Evolutionary conservation across 37 sponge, comb jelly and placozoan species (phyloP).

Genomic region (Hormiphora californensis): DNA sequence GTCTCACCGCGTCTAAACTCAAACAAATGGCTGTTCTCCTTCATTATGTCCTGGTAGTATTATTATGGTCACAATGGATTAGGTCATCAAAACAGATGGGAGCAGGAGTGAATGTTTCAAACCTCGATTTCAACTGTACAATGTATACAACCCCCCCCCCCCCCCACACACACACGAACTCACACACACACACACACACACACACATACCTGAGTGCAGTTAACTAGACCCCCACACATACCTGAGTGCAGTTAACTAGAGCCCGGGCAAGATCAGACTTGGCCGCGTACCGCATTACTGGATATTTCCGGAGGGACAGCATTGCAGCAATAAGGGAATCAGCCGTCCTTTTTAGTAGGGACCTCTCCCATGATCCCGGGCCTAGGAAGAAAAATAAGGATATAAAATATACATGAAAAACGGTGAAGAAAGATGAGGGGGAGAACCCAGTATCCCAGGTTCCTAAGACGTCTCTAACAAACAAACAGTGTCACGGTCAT

Average conservation of each 20-base stretch:
- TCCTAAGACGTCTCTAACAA: too few relatives aligned
- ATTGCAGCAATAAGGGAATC: conserved; percentile 76
- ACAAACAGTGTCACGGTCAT: too few relatives aligned
- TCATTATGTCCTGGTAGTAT: conserved; percentile 56
- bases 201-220: neutral
- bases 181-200: too few relatives aligned
- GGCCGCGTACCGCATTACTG: conserved; percentile 70
- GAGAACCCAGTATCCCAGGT: too few relatives aligned
- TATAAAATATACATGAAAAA: neutral
- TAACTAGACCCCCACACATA: neutral
- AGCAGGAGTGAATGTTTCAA: too few relatives aligned
- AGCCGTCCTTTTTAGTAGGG: conserved; percentile 52
- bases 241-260: conserved; percentile 23
- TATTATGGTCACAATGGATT: neutral
- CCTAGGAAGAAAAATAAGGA: conserved; percentile 57
- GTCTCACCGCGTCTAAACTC: conserved; percentile 66
- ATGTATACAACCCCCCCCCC: too few relatives aligned
- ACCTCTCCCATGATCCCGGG: conserved; percentile 60
- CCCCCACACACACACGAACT: too few relatives aligned
- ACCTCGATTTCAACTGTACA: too few relatives aligned
- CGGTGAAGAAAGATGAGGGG: conserved; percentile 71
- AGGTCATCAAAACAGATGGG: neutral
- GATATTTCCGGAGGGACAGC: conserved; percentile 81
- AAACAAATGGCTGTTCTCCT: conserved; percentile 64
- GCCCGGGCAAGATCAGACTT: conserved; percentile 6